Evolutionary conservation across 2,888 invertebrate species (phyloP), one percentile per base, ranked within the genome.

Genomic region (Ctenicera cuprea): DNA sequence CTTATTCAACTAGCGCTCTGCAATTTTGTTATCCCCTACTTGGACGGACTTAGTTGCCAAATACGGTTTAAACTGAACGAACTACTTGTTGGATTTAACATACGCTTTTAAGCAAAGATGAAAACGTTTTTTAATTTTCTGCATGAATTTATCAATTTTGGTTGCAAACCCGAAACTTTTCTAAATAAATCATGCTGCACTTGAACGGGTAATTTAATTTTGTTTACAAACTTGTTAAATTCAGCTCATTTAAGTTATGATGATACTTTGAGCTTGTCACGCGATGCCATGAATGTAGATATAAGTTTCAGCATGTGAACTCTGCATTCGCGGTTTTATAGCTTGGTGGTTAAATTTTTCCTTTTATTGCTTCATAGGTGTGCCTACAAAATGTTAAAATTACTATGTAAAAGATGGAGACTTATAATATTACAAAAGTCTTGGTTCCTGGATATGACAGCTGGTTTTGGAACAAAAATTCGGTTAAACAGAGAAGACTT

Each of bases 1-100:
- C 59, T 33, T 48, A 45, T 62, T 16, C 33, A 33, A 9, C 33
- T 18, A 12, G 33, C 26, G 26, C 18, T 20, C 11, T 45, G 33
- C n/a, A 48, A 48, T 45, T 48, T 33, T 50, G 50, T 50, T 22
- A 64, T 43, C 50, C 45, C 16, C 16, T 26, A 64, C 33, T 8
- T 30, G 48, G 30, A 48, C 33, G 50, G 20, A 64, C 48, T 64
- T 64, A 30, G 33, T 11, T 63, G 12, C 63, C 30, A 45, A 22
- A 7, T 63, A 26, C 26, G 20, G 14, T 63, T 45, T 63, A 26
- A 48, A 48, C 0, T 20, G 33, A 38, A 14, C 48, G n/a, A n/a
- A 48, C 45, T 30, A 33, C 33, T 33, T 26, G 26, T 26, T 26
- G 26, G 26, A 14, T 41, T 41, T 41, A 41, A 41, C 3, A 14